Base-by-base conservation (phyloP, 23 tunicate species). In the Diplosoma virens region DNA sequence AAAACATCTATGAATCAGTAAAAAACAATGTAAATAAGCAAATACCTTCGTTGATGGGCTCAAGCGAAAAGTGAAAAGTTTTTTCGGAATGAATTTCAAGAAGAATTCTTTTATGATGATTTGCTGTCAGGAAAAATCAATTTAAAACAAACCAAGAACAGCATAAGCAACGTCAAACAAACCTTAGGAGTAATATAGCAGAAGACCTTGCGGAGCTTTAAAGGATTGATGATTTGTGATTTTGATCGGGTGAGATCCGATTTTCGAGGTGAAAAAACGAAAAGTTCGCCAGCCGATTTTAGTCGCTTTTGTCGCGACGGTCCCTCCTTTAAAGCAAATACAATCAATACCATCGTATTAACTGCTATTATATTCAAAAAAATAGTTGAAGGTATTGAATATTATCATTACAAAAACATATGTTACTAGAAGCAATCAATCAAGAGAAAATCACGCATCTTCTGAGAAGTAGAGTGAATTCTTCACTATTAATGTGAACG, bases 121-220 rank as follows among this genome's bases (percentile, higher is more conserved):
- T 88, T 88, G 95, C 95, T 88, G 87, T 0, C 69, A 82, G 14
- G 33, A 79, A 70, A 59, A 48, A 41, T 9, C 11, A 41, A 41
- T 7, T 7, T 7, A 41, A 14, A 7, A 41, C 50, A 9, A 41
- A 9, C 7, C 36, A 22, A 28, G 7, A 17, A 70, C 9, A 20
- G 5, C 59, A 20, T 41, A 14, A 37, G 37, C 21, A 18, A 26
- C 17, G n/a, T 14, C 26, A 37, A 14, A 75, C 74, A 46, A 81
- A 90, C 97, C 90, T 84, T 90, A 11, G 89, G 90, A 17, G 97
- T 90, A 2, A 90, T 69, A 74, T 83, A 90, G 52, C 84, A 75
- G 54, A 58, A 90, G 11, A 90, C 97, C 30, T 82, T 80, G 27
- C 61, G 60, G 25, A 33, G 33, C 25, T 72, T 72, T 2, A 21